These are phyloP conservation scores for Sakesphorus luctuosus DNA, from an alignment of 2,113 vertebrate species.

Conservation along the genomic window DNA sequence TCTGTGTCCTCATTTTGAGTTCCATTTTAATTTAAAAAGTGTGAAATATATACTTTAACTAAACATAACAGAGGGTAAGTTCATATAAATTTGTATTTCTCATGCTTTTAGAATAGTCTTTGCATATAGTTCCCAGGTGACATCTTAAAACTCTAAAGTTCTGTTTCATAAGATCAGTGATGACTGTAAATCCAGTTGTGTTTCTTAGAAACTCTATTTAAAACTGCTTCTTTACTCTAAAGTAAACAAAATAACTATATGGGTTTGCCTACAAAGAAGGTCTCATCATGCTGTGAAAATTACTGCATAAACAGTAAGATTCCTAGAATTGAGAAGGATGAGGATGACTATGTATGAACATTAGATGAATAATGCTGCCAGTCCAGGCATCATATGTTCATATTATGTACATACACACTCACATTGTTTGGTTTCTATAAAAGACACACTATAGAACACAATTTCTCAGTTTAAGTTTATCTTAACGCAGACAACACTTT, in stretches of 20 bases:
- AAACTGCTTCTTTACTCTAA: background rate
- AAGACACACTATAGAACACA: background rate
- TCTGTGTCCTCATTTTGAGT: background rate
- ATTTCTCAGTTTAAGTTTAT: background rate
- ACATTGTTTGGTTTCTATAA: background rate
- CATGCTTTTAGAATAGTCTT: background rate
- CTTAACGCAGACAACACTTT: background rate
- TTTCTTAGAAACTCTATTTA: background rate
- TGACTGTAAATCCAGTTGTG: background rate
- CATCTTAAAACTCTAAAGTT: background rate
- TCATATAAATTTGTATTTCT: background rate
- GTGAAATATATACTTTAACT: background rate
- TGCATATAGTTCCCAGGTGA: background rate
- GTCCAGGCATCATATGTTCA: background rate
- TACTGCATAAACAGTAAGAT: background rate
- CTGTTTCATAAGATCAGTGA: background rate
- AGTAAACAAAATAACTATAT: background rate
- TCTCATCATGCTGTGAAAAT: background rate
- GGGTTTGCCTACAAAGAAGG: background rate
- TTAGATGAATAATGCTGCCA: background rate
- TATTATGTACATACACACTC: background rate
- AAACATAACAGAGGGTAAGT: fast-evolving
- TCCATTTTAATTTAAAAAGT: background rate
- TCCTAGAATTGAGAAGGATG: background rate
- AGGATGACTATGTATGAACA: background rate